Base-by-base conservation (phyloP, 2,888 invertebrate species). In the Heliconius ethilla region DNA sequence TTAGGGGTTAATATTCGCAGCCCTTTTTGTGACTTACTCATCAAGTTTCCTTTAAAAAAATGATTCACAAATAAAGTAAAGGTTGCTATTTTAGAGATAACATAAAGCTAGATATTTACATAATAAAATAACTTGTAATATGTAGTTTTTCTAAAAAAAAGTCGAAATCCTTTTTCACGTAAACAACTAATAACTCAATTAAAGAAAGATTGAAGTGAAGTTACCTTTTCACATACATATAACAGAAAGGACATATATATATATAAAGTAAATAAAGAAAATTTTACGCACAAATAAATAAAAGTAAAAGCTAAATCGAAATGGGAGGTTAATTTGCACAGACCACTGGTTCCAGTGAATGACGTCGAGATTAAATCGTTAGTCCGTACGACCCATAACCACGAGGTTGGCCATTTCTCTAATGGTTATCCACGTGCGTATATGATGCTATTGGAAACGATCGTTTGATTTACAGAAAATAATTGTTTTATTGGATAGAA, bases 1-100 rank as follows among this genome's bases (percentile, higher is more conserved):
- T 51, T 78, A 82, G 85, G 86, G 69, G 2, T 69, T 45, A 25
- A 69, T 84, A 82, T 82, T 72, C 79, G 81, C 79, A 45, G 83
- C 82, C 84, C 84, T 80, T 78, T 75, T 40, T 45, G 62, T 66
- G 66, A 45, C 37, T 70, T 83, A 80, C 37, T 77, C 75, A 78
- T 65, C 72, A 79, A 66, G 63, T 76, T 81, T 81, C 75, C 75
- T 77, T 62, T 80, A 79, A 80, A 81, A 33, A 82, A 79, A 80
- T 82, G 75, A 81, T 79, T 81, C 80, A 80, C n/a, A 75, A 55
- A n/a, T 13, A 70, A 75, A 33, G 9, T 13, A 70, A 40, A 70
- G 7, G 13, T n/a, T 65, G 25, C 10, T 25, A 25, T 25, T 25
- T 69, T 67, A 15, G 0, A 25, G 13, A 2, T 69, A 25, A 9